phyloP scores from a whole-genome alignment of 1,140 invertebrate genomes.

The Portunus trituberculatus region DNA sequence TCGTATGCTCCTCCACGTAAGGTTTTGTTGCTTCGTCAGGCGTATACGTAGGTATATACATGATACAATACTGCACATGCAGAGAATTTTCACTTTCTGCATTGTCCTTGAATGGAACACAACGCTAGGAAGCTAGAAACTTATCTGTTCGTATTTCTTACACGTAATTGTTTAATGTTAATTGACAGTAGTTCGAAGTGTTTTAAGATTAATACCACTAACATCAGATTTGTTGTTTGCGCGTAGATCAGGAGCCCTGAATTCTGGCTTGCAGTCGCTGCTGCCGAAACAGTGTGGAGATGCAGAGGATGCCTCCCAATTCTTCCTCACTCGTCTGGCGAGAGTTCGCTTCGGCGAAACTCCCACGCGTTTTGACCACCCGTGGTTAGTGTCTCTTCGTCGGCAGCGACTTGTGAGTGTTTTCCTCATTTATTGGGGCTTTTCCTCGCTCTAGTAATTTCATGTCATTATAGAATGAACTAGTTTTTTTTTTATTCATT shows the following conservation, averaged over 20 bases:
- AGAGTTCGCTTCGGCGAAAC: background rate
- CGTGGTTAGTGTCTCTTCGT: conserved; percentile 46
- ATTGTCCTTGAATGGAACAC: too few relatives aligned
- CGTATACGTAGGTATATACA: background rate
- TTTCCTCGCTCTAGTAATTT: too few relatives aligned
- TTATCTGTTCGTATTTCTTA: too few relatives aligned
- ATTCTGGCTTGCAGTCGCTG: background rate
- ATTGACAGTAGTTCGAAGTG: background rate
- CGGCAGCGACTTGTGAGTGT: background rate
- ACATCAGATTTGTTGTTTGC: background rate
- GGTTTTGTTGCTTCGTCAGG: background rate
- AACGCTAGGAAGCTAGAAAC: too few relatives aligned
- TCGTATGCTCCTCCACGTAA: conserved; percentile 38
- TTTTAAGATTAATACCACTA: background rate
- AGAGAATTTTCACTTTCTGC: too few relatives aligned
- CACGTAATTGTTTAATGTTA: background rate
- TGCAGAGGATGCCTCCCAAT: background rate
- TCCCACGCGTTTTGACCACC: conserved; percentile 16
- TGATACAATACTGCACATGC: too few relatives aligned
- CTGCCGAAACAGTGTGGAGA: background rate
- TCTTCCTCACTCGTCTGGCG: conserved; percentile 32
- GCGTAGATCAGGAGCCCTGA: background rate
- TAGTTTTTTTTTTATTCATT: background rate
- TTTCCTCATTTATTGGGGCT: background rate
- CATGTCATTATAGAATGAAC: too few relatives aligned